Percentiles rank a stretch among this genome's conserved stretches.
Evolutionary conservation across 2,113 vertebrate genomes (phyloP).

Genomic region (Plectropomus leopardus): DNA sequence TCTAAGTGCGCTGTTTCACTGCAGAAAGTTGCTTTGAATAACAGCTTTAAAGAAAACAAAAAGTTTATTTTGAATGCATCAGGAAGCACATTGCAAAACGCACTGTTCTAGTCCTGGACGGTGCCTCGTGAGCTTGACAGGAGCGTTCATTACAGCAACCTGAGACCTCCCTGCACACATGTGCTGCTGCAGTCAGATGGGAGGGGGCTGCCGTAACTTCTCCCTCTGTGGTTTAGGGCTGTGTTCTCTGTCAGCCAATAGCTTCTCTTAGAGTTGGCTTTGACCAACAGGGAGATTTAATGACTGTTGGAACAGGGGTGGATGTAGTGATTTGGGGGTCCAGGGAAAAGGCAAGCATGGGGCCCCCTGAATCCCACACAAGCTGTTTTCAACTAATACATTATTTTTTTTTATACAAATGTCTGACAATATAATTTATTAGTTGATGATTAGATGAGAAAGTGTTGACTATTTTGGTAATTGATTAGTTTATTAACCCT

Average conservation of each 20-base stretch:
- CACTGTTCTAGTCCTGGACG: neutral
- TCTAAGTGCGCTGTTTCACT: neutral
- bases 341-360: neutral
- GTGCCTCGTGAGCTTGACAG: constrained; percentile 18
- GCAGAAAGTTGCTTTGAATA: neutral
- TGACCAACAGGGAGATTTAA: neutral
- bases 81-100: constrained; percentile 6
- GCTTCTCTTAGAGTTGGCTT: neutral
- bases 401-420: no score
- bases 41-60: neutral
- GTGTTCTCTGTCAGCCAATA: constrained; percentile 28
- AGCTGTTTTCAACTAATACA: neutral
- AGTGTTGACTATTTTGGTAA: neutral
- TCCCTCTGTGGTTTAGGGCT: neutral
- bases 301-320: neutral
- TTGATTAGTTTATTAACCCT: neutral
- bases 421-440: neutral
- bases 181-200: constrained; percentile 4
- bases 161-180: constrained; percentile 23
- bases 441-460: neutral
- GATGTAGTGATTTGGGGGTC: neutral
- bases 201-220: neutral
- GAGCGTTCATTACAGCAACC: neutral
- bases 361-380: neutral
- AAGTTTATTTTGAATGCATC: no score